Base-by-base conservation (phyloP, 2,113 vertebrate species). In the Vireo altiloquus region DNA sequence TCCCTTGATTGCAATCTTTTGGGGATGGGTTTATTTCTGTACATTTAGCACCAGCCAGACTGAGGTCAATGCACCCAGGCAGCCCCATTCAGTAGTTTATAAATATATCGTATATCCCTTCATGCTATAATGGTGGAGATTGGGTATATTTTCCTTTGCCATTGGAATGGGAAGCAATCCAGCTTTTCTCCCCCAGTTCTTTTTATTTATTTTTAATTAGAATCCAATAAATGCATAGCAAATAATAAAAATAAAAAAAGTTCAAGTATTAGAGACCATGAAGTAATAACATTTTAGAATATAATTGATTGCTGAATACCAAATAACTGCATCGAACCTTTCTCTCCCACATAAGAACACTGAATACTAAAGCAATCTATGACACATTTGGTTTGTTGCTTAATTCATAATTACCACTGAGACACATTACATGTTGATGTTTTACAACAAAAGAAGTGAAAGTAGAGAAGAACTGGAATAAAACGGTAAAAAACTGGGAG, bases 1-100 rank as follows among this genome's bases (percentile, higher is more conserved):
- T 88, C 76, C 47, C 81, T 92, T 95, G 80, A 97, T 82, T 94
- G 37, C 81, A 94, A 92, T 95, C 92, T 96, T 96, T 95, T 89
- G 87, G 81, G 89, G 74, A 95, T 87, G 70, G 23, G 50, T 95
- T 89, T 97, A 95, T 95, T 97, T 95, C 91, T 91, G 77, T 89
- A 91, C 87, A 72, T 82, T 82, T 82, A 95, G 57, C 59, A 92
- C 57, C 70, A 94, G 81, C 61, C 89, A 94, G 83, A 92, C 84
- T 79, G 87, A 39, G 94, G 87, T 94, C 91, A 64, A 28, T 47
- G 53, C 94, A 94, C 78, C 78, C 49, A 64, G 57, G 82, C 82
- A 94, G 74, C 37, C 90, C 90, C 65, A 71, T 94, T 96, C 81
- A 77, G 84, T 82, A 71, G 56, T 84, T 84, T 70, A 91, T 92